Evolutionary conservation across 2,113 vertebrate genomes (phyloP), one percentile per base, ranked within the genome.

Genomic region (Anarhynchus alexandrinus): DNA sequence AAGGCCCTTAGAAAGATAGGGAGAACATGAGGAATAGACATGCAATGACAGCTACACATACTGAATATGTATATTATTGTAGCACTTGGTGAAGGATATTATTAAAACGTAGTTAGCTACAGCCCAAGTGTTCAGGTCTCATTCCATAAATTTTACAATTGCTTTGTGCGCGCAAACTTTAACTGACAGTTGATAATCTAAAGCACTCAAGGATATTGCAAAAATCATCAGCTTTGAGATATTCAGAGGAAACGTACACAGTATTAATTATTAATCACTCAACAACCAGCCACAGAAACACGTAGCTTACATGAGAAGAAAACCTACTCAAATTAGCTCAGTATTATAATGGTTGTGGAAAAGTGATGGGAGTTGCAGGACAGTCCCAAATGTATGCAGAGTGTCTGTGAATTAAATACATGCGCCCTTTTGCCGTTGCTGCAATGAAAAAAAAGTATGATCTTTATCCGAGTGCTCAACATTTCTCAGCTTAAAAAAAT

Each of bases 401-500:
- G 7, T 3, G 1, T 7, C 55, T 54, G 32, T 43, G 47, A 90
- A 55, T 72, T 76, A 40, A 55, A 71, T 30, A 22, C 14, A 54
- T 17, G 6, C 5, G 3, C 15, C 21, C 73, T 64, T 88, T 66
- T 58, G 18, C 45, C 21, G 29, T 12, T 54, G 17, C 64, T 65
- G 27, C 11, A 69, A 69, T 21, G 36, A 27, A 12, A 65, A 11
- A 11, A 19, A 43, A 42, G 10, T 2, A 14, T 7, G 30, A 59
- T 86, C 30, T 91, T 93, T 85, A 86, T 57, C 61, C 15, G 9
- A 72, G 59, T 13, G 32, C 59, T 96, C 70, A 93, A 72, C 58
- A 45, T 82, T 88, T 85, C 88, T 51, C 36, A 65, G 82, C 80
- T 94, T 40, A 86, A 70, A 67, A 85, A 90, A 81, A 18, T 38